These are phyloP conservation scores for Xanthia togata DNA, from an alignment of 2,888 invertebrate species.

Conservation along the genomic window DNA sequence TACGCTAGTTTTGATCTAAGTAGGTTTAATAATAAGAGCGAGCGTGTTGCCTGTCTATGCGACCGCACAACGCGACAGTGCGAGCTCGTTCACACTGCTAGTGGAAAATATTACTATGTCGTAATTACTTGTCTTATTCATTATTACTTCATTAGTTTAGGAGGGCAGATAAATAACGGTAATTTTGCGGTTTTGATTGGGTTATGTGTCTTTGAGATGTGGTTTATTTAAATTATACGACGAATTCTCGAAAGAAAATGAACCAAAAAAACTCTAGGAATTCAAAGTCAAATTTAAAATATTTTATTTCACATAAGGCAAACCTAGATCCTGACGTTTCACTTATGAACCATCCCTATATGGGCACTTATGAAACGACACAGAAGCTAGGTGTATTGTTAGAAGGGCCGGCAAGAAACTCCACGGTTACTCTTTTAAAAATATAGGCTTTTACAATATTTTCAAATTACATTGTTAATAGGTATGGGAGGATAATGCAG, in stretches of 20 bases:
- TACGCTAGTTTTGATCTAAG: conserved; percentile 74
- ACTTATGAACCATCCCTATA: too few relatives aligned
- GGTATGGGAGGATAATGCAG: too few relatives aligned
- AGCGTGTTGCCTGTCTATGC: conserved; percentile 74
- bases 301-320: neutral
- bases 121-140: conserved; percentile 39
- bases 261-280: neutral
- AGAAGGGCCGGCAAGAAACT: too few relatives aligned
- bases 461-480: too few relatives aligned
- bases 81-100: conserved; percentile 67
- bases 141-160: conserved; percentile 14
- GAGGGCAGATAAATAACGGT: conserved; percentile 4
- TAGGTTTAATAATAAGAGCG: conserved; percentile 80
- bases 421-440: too few relatives aligned
- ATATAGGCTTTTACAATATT: neutral
- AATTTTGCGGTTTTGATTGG: conserved; percentile 22
- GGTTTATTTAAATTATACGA: conserved; percentile 10
- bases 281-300: neutral
- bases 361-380: neutral
- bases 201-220: conserved; percentile 3
- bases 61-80: conserved; percentile 70
- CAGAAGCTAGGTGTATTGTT: neutral
- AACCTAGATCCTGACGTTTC: too few relatives aligned
- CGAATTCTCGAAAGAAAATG: neutral
- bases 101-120: conserved; percentile 46